Percentiles rank a stretch among this genome's conserved stretches.
Conservation (phyloP, 2,888 invertebrate genomes). For the Acanthococcus lagerstroemiae region DNA sequence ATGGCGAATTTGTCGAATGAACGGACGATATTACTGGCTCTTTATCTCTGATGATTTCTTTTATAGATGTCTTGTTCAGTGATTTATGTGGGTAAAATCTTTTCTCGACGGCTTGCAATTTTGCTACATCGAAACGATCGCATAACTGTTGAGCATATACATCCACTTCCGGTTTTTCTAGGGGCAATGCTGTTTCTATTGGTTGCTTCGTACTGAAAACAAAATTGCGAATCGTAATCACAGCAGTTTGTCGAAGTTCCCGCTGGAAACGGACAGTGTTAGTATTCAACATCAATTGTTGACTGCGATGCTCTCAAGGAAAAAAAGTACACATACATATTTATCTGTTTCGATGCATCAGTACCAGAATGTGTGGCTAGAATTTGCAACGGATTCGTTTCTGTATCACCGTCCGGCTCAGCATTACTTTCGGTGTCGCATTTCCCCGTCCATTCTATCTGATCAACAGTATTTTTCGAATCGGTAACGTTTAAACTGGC, state of each 20-base stretch:
- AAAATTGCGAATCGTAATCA: too few relatives aligned
- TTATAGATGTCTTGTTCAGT: slow-evolving; percentile 25
- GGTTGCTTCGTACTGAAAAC: too few relatives aligned
- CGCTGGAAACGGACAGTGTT: too few relatives aligned
- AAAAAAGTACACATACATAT: too few relatives aligned
- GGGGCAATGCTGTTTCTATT: too few relatives aligned
- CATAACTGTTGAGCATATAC: slow-evolving; percentile 50
- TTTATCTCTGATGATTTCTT: not conserved
- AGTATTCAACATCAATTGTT: too few relatives aligned
- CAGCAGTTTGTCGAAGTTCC: too few relatives aligned
- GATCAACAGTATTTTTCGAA: slow-evolving; percentile 44
- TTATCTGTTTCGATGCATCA: slow-evolving; percentile 33
- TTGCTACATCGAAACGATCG: slow-evolving; percentile 45
- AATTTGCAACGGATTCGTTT: slow-evolving; percentile 50
- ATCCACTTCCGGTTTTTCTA: too few relatives aligned
- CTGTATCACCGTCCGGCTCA: slow-evolving; percentile 46
- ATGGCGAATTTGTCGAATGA: not conserved
- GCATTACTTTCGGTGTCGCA: slow-evolving; percentile 38
- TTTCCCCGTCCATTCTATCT: slow-evolving; percentile 52
- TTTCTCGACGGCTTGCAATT: slow-evolving; percentile 34
- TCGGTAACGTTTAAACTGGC: slow-evolving; percentile 45
- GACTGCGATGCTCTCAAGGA: too few relatives aligned
- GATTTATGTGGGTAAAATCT: slow-evolving; percentile 52
- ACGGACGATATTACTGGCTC: not conserved
- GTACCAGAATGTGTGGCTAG: slow-evolving; percentile 46